phyloP scores from a whole-genome alignment of 2,888 invertebrate species.

The Sinodicranocentrus sp. region DNA sequence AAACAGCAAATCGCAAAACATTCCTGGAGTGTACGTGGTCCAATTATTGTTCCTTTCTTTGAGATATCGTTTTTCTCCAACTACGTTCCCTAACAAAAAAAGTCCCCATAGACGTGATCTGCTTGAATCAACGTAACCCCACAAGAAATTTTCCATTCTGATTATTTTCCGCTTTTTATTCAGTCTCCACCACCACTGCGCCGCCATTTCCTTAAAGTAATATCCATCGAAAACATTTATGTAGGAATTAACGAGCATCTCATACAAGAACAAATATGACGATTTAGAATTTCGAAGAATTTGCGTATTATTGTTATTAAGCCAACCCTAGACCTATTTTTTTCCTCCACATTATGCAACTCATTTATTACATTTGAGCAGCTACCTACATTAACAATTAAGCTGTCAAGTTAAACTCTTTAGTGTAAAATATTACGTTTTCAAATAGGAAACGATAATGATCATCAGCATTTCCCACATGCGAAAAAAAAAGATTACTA shows the following conservation, averaged over 20 bases:
- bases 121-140: no score
- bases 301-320: neutral
- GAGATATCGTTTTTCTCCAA: neutral
- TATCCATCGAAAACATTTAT: no score
- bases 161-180: no score
- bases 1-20: neutral
- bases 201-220: no score
- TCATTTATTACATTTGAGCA: no score
- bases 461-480: conserved; percentile 40
- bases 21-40: conserved; percentile 29
- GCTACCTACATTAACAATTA: no score
- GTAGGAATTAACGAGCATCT: neutral
- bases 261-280: neutral
- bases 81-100: neutral
- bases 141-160: no score
- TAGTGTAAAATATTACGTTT: neutral
- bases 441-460: conserved; percentile 40
- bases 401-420: neutral
- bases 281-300: no score
- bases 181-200: no score
- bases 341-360: neutral
- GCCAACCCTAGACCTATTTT: conserved; percentile 1
- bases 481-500: conserved; percentile 21
- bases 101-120: no score
- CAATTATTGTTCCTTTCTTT: neutral